phyloP scores from a whole-genome alignment of 2,888 invertebrate species.

The Mycalesis mineus region DNA sequence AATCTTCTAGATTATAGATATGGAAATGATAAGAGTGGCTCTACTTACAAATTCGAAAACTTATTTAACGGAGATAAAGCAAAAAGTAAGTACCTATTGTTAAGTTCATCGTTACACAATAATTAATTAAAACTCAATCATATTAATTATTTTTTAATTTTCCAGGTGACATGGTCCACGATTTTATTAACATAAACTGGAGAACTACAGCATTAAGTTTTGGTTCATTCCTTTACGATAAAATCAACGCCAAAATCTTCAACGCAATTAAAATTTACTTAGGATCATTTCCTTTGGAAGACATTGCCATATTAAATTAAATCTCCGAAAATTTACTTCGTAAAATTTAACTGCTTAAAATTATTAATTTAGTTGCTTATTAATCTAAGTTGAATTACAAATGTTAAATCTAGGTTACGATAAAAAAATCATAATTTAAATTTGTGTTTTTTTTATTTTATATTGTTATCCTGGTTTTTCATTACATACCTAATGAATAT shows the following conservation, averaged over 20 bases:
- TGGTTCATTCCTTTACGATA: conserved; percentile 5
- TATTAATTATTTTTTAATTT: too few species aligned
- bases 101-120: too few species aligned
- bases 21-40: conserved; percentile 10
- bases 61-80: conserved; percentile 22
- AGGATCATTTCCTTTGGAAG: conserved; percentile 5
- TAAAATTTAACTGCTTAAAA: too few species aligned
- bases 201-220: conserved; percentile 16
- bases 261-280: conserved; percentile 10
- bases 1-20: conserved; percentile 19
- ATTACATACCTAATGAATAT: too few species aligned
- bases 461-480: too few species aligned
- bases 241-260: conserved; percentile 6
- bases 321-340: too few species aligned
- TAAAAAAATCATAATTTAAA: too few species aligned
- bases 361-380: too few species aligned
- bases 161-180: conserved; percentile 23
- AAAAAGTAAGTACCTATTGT: conserved; percentile 1
- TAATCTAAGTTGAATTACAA: too few species aligned
- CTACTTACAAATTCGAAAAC: conserved; percentile 15
- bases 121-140: too few species aligned
- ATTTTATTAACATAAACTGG: conserved; percentile 27
- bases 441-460: too few species aligned
- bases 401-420: too few species aligned
- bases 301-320: neutral